A percentile compares a stretch with the other conserved stretches of the same genome.
Conservation (phyloP, 1,140 invertebrate species). For the Drosophila sproati region DNA sequence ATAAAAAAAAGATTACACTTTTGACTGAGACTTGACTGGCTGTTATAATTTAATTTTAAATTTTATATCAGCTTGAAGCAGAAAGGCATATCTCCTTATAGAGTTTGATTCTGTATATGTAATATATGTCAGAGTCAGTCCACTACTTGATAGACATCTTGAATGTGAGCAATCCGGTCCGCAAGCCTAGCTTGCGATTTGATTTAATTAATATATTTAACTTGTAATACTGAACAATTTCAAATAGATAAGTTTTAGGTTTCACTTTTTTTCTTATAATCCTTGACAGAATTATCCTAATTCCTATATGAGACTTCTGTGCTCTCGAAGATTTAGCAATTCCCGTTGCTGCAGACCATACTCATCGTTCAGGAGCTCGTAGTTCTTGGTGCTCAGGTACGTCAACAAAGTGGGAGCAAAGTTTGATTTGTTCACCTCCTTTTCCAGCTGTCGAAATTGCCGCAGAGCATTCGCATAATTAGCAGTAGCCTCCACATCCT, state of each 20-base stretch:
- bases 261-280: not conserved
- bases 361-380: conserved; percentile 53
- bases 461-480: conserved; percentile 31
- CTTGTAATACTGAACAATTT: too few relatives aligned
- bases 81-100: too few relatives aligned
- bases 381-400: conserved; percentile 64
- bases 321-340: conserved; percentile 35
- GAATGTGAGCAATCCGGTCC: too few relatives aligned
- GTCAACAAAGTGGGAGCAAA: conserved; percentile 44
- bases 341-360: conserved; percentile 47
- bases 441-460: conserved; percentile 48
- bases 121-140: too few relatives aligned
- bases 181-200: too few relatives aligned
- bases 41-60: too few relatives aligned
- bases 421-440: conserved; percentile 39
- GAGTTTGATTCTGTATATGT: too few relatives aligned
- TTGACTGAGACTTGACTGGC: not conserved
- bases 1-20: conserved; percentile 24
- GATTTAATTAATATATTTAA: too few relatives aligned
- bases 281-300: not conserved
- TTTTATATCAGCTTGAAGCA: too few relatives aligned
- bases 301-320: not conserved
- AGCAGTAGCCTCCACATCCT: not conserved
- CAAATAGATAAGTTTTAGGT: not conserved
- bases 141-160: too few relatives aligned